Evolutionary conservation across 2,888 invertebrate genomes (phyloP).

Genomic region (Megaustenia siamemsis): DNA sequence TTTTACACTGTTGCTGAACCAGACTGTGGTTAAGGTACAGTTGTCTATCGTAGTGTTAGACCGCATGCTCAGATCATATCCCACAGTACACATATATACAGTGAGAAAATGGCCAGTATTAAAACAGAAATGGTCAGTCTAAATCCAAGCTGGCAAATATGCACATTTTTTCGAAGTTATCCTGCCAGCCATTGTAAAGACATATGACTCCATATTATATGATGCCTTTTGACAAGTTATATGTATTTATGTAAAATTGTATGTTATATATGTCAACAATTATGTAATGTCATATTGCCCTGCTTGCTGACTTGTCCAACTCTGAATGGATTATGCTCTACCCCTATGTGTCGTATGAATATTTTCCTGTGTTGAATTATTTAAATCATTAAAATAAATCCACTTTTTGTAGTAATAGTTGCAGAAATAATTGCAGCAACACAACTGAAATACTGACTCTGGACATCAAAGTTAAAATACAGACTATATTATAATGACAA

Average conservation of each 20-base stretch:
- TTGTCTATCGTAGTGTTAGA: conserved; percentile 51
- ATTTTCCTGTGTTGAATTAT: not conserved
- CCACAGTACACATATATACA: not conserved
- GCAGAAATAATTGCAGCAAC: too few species aligned
- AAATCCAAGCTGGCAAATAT: conserved; percentile 20
- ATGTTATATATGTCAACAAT: not conserved
- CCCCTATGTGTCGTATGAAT: not conserved
- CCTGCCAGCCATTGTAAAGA: not conserved
- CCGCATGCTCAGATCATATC: conserved; percentile 36
- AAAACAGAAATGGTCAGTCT: not conserved
- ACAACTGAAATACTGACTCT: too few species aligned
- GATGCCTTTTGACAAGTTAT: not conserved
- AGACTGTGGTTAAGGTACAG: conserved; percentile 52
- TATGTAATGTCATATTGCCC: conserved; percentile 4
- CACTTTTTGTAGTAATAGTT: too few species aligned
- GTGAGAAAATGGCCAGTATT: not conserved
- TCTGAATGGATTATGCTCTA: not conserved
- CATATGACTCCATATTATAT: not conserved
- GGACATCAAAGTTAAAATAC: too few species aligned
- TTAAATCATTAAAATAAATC: too few species aligned
- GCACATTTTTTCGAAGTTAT: not conserved
- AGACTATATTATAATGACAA: too few species aligned
- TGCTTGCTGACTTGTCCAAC: not conserved
- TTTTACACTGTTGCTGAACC: not conserved
- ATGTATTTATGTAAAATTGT: not conserved